Evolutionary conservation across 2,113 vertebrate genomes (phyloP).

Genomic region (Boleophthalmus pectinirostris): DNA sequence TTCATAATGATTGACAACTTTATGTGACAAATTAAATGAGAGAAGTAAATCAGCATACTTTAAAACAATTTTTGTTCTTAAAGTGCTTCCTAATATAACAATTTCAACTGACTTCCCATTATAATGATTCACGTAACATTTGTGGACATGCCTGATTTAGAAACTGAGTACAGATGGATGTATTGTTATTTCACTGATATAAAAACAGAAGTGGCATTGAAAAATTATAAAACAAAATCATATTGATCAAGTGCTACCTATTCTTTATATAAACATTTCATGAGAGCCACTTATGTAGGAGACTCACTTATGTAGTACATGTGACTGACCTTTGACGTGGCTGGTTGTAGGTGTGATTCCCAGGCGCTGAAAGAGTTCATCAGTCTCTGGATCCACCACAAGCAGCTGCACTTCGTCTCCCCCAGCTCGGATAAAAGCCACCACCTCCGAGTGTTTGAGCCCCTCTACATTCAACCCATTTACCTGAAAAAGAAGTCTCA

Average conservation of each 20-base stretch:
- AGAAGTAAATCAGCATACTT: neutral
- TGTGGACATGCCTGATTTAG: neutral
- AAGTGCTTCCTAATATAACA: neutral
- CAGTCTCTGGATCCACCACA: constrained; percentile 88
- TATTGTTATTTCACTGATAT: neutral
- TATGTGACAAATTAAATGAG: neutral
- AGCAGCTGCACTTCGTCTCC: constrained; percentile 82
- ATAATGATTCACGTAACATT: neutral
- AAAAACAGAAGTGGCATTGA: neutral
- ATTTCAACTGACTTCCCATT: neutral
- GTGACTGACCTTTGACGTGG: constrained; percentile 81
- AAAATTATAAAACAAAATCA: too few relatives aligned
- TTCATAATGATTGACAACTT: neutral
- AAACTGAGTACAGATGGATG: neutral
- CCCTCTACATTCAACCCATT: constrained; percentile 85
- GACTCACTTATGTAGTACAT: neutral
- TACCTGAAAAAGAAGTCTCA: constrained; percentile 76
- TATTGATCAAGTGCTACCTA: too few relatives aligned
- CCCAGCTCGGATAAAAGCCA: constrained; percentile 82
- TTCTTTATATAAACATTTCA: too few relatives aligned
- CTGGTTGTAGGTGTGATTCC: constrained; percentile 80
- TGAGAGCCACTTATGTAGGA: too few relatives aligned
- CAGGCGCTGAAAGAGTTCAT: constrained; percentile 85
- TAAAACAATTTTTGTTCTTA: neutral
- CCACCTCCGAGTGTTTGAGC: constrained; percentile 88